Conservation (phyloP, 2,888 invertebrate genomes). For the Boloria selene region DNA sequence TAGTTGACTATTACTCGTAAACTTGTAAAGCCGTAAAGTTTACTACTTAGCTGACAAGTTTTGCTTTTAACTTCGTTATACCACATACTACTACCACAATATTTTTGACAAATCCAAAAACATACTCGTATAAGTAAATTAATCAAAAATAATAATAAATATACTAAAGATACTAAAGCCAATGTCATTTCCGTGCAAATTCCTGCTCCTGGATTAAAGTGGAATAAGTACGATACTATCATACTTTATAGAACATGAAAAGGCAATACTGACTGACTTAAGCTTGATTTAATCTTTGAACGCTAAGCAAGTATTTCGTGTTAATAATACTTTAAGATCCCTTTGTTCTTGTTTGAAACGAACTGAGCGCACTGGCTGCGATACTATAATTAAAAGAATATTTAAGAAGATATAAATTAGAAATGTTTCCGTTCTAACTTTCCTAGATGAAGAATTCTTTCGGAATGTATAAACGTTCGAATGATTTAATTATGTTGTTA, state of each 20-base stretch:
- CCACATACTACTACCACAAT: no score
- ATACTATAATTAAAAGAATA: constrained; percentile 13
- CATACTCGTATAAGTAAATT: no score
- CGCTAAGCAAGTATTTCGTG: constrained; percentile 23
- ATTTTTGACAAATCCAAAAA: no score
- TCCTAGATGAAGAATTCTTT: not conserved
- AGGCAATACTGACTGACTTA: constrained; percentile 30
- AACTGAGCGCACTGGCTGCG: constrained; percentile 4
- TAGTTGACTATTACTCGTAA: no score
- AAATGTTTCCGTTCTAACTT: not conserved
- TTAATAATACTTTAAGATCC: constrained; percentile 30
- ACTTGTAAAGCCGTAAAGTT: no score
- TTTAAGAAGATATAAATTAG: not conserved
- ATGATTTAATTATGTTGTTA: no score
- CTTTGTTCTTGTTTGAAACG: constrained; percentile 18
- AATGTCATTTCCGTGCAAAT: constrained; percentile 3
- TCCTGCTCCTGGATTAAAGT: constrained; percentile 4
- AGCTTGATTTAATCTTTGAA: constrained; percentile 29
- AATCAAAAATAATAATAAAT: not conserved
- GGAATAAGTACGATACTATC: constrained; percentile 65
- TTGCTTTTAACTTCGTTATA: no score
- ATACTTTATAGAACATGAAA: constrained; percentile 50
- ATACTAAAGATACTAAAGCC: no score
- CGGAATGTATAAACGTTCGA: no score
- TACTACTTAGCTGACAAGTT: no score